Evolutionary conservation across 2,797 vertebrate species (phyloP).

Genomic region (Onychomys torridus): DNA sequence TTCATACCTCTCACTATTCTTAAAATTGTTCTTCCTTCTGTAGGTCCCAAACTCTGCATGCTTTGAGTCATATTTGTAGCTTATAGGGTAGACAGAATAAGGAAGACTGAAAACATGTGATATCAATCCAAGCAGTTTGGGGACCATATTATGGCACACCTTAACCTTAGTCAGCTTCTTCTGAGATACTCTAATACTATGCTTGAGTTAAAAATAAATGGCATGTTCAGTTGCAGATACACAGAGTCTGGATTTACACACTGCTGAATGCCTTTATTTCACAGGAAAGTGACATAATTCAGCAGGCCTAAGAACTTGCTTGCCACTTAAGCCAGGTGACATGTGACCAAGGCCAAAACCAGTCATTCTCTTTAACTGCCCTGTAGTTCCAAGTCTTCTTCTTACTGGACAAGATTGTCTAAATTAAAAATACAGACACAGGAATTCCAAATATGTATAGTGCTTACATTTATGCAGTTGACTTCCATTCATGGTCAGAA

Average conservation of each 20-base stretch:
- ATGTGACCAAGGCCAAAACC: background rate
- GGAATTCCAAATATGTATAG: background rate
- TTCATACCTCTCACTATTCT: background rate
- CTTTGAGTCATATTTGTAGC: conserved; percentile 2
- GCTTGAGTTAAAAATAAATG: background rate
- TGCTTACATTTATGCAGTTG: background rate
- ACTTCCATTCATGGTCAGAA: background rate
- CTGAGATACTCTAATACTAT: background rate
- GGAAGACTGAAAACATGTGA: background rate
- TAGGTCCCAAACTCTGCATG: background rate
- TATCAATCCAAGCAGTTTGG: background rate
- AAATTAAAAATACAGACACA: background rate
- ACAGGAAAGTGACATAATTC: background rate
- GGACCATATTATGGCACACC: too few species aligned
- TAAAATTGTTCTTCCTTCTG: background rate
- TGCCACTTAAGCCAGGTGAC: background rate
- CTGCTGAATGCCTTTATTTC: conserved; percentile 21
- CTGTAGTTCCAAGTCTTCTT: background rate
- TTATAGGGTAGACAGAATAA: background rate
- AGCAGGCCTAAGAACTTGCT: background rate
- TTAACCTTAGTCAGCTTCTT: background rate
- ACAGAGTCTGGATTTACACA: background rate
- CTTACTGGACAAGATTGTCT: background rate
- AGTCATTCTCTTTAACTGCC: background rate
- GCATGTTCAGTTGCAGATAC: background rate